phyloP scores from a whole-genome alignment of 2,797 vertebrate genomes.

The Phataginus tricuspis region DNA sequence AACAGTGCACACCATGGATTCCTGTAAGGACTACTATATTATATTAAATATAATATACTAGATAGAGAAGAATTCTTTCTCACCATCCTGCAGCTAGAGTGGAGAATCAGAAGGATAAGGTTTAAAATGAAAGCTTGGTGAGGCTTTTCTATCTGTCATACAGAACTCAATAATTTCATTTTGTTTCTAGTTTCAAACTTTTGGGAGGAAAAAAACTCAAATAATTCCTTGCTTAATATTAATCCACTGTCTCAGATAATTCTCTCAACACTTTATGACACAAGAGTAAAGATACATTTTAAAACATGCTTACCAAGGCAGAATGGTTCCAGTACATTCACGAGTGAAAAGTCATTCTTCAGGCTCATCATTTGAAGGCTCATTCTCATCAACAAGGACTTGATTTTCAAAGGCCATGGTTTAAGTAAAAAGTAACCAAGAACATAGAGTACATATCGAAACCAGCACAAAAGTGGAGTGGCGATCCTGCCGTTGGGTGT shows the following conservation, averaged over 20 bases:
- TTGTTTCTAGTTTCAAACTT: slow-evolving; percentile 34
- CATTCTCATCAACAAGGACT: slow-evolving; percentile 86
- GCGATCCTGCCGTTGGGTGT: slow-evolving; percentile 93
- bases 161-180: neutral
- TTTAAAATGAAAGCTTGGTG: neutral
- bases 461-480: slow-evolving; percentile 92
- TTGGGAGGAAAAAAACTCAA: neutral
- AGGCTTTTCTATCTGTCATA: neutral
- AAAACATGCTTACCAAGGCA: slow-evolving; percentile 89
- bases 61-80: neutral
- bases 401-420: slow-evolving; percentile 90
- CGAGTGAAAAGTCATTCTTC: slow-evolving; percentile 82
- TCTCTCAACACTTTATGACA: neutral
- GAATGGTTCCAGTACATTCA: slow-evolving; percentile 88
- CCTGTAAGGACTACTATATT: neutral
- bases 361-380: slow-evolving; percentile 81
- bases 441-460: slow-evolving; percentile 92
- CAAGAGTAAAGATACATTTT: neutral
- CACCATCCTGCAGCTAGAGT: neutral
- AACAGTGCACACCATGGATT: neutral
- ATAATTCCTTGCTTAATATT: neutral
- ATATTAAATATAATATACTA: too few relatives aligned
- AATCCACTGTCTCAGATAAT: neutral
- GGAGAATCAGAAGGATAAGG: neutral
- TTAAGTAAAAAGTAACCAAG: slow-evolving; percentile 90